These are phyloP conservation scores for Marmota monax DNA, from an alignment of 2,113 vertebrate genomes.

Conservation along the genomic window DNA sequence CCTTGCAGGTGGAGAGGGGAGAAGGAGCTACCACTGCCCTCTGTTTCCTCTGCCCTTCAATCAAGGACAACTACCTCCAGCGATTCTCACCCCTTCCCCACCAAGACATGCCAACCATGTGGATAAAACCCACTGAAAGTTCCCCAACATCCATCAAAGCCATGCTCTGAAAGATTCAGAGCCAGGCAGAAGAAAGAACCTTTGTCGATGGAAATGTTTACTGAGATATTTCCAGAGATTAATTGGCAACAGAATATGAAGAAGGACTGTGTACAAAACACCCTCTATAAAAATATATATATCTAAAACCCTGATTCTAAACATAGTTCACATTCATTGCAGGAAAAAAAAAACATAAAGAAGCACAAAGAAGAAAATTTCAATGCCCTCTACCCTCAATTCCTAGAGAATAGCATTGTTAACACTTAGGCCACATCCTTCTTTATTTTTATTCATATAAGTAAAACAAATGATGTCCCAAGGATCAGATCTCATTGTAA, in stretches of 20 bases:
- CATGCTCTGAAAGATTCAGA: background rate
- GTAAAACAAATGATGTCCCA: background rate
- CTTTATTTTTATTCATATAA: conserved; percentile 4
- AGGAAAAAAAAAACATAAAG: conserved; percentile 23
- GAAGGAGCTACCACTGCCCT: background rate
- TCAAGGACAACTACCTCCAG: background rate
- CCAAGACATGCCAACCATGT: background rate
- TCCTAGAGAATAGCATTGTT: background rate
- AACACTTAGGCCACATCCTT: background rate
- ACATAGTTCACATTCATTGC: background rate
- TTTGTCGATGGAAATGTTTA: background rate
- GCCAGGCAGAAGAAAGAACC: background rate
- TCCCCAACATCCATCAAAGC: background rate
- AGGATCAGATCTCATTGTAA: background rate
- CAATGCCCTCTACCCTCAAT: background rate
- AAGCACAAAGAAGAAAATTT: conserved; percentile 29
- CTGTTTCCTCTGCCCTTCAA: background rate
- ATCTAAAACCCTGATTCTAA: background rate
- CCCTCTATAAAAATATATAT: background rate
- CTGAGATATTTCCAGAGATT: conserved; percentile 52
- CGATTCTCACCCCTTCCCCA: background rate
- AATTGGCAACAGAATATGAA: background rate
- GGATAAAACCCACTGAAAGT: background rate
- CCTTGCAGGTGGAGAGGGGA: background rate
- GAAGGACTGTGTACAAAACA: background rate